phyloP scores from a whole-genome alignment of 2,113 vertebrate genomes.

The Clupea harengus region DNA sequence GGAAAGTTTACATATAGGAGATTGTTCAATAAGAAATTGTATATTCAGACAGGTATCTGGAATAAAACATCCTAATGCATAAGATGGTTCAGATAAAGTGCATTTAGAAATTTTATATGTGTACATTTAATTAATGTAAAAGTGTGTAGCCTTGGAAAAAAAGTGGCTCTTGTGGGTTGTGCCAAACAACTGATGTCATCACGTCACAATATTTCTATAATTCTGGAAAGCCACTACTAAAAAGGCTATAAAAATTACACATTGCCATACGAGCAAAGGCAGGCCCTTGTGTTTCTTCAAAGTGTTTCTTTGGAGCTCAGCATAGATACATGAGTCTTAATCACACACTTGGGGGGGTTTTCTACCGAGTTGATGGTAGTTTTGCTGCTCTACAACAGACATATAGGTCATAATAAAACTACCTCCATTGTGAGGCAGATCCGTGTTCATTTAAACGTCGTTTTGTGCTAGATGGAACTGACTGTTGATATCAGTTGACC shows the following conservation, averaged over 20 bases:
- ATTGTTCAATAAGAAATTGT: too few relatives aligned
- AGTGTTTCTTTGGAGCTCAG: not conserved
- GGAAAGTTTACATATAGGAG: too few relatives aligned
- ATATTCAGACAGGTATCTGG: too few relatives aligned
- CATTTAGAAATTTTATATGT: too few relatives aligned
- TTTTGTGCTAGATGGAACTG: not conserved
- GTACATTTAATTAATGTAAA: too few relatives aligned
- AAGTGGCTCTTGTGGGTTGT: too few relatives aligned
- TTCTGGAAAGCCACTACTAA: not conserved
- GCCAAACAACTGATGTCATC: too few relatives aligned
- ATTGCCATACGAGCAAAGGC: not conserved
- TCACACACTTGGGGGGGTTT: not conserved
- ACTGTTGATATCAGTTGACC: too few relatives aligned
- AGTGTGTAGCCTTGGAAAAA: too few relatives aligned
- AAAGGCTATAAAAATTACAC: not conserved
- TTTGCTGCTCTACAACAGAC: not conserved
- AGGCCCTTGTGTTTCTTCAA: not conserved
- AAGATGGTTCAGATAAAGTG: too few relatives aligned
- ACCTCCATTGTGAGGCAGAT: not conserved
- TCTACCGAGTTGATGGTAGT: not conserved
- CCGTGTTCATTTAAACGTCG: not conserved
- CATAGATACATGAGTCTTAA: not conserved
- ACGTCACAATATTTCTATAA: not conserved
- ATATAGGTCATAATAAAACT: too few relatives aligned
- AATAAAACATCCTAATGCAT: too few relatives aligned